Conservation (phyloP, 2,797 vertebrate genomes). For the Synanceia verrucosa region DNA sequence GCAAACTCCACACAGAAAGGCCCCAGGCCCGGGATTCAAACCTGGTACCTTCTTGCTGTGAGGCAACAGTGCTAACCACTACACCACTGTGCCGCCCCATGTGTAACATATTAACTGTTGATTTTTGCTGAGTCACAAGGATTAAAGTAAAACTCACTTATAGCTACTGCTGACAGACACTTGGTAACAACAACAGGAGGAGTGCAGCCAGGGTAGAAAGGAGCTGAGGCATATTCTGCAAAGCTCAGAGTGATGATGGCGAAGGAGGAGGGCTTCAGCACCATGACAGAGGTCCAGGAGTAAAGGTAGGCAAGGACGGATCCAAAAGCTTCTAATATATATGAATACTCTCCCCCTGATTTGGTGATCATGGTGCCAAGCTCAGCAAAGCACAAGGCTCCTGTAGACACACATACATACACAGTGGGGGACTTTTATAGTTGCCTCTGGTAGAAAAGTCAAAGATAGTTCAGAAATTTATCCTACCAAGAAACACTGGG, state of each 20-base stretch:
- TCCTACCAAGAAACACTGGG: not conserved
- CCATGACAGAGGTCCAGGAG: conserved; percentile 91
- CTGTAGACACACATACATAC: no score
- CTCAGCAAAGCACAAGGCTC: conserved; percentile 94
- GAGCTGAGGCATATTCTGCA: conserved; percentile 86
- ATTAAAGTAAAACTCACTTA: conserved; percentile 84
- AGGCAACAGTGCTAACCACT: no score
- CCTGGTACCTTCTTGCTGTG: no score
- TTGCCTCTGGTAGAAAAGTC: not conserved
- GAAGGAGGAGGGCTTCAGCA: conserved; percentile 90
- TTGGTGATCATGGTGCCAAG: conserved; percentile 97
- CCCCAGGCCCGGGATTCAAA: no score
- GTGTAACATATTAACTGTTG: no score
- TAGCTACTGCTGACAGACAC: conserved; percentile 87
- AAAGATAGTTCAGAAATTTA: not conserved
- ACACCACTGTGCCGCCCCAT: no score
- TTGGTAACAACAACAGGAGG: conserved; percentile 86
- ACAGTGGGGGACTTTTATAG: not conserved
- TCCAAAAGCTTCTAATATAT: conserved; percentile 92
- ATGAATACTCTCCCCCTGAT: conserved; percentile 92
- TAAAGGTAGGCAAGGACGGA: conserved; percentile 89
- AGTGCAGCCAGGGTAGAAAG: conserved; percentile 89
- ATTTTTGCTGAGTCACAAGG: no score
- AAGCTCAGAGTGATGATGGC: conserved; percentile 95
- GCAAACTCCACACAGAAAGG: no score